Base-by-base conservation (phyloP, 2,797 vertebrate genomes). In the Eulemur albifrons region DNA sequence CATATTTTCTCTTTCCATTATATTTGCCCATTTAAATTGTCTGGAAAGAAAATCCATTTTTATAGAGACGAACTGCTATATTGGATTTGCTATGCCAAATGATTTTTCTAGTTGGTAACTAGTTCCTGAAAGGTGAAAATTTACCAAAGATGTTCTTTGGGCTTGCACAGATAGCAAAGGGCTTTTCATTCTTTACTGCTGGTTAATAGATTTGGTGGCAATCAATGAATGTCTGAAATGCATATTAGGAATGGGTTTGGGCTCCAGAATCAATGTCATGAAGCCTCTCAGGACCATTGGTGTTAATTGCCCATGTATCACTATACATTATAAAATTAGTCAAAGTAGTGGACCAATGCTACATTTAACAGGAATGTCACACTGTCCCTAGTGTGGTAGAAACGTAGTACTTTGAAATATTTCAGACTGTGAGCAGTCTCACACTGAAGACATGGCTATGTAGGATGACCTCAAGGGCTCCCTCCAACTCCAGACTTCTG, bases 1-100 rank as follows among this genome's bases (percentile, higher is more conserved):
- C 4, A 21, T 40, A 84, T 67, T 86, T 94, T 93, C 43, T 76
- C n/a, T 88, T 95, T 88, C 23, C 25, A 40, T 93, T 84, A n/a
- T 90, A 93, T 81, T 96, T 97, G 38, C 38, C 25, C 35, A 30
- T 89, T 92, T 83, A 86, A 84, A 48, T 95, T 91, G 17, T 85
- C 79, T 88, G 61, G 72, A 93, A 80, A 90, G 52, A 75, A 96
- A 88, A 86, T 82, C 2, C 25, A 69, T 87, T 80, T 97, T 92
- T 91, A 43, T 52, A 48, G 4, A 1, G 38, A 48, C 7, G 76
- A 89, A 80, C 6, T 69, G 63, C 27, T 75, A 0, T 50, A 73
- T 48, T 95, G 43, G 21, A 69, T 91, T 96, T 84, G 27, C 40
- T 73, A 35, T n/a, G 18, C 48, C 38, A 72, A 81, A 83, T 0